phyloP scores from a whole-genome alignment of 2,113 vertebrate species.

The Oryzias curvinotus region DNA sequence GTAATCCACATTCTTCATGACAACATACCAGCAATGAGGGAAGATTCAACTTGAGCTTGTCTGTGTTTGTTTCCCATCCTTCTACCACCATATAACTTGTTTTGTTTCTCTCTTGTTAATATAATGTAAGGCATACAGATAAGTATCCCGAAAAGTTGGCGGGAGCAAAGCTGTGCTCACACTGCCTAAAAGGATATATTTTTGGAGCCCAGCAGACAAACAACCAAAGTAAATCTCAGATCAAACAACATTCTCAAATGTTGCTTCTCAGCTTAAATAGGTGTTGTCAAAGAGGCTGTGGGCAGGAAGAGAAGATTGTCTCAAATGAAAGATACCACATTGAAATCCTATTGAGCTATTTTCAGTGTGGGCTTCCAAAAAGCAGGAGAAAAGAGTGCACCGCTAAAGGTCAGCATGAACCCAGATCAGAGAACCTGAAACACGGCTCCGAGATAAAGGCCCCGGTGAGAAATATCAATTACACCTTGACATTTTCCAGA shows the following conservation, averaged over 20 bases:
- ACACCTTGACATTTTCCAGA: conserved; percentile 77
- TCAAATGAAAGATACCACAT: conserved; percentile 70
- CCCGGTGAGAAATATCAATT: conserved; percentile 76
- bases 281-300: conserved; percentile 54
- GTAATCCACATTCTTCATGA: background rate
- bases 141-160: conserved; percentile 3
- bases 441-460: conserved; percentile 70
- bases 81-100: background rate
- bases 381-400: conserved; percentile 54
- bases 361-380: conserved; percentile 55
- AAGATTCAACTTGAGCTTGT: no score
- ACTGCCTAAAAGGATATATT: conserved; percentile 24
- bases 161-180: conserved; percentile 12
- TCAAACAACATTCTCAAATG: conserved; percentile 67
- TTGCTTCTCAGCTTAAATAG: conserved; percentile 67
- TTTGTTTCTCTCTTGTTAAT: background rate
- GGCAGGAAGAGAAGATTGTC: conserved; percentile 64
- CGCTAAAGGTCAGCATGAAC: conserved; percentile 73
- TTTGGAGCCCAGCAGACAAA: conserved; percentile 53
- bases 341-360: conserved; percentile 74
- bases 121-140: background rate
- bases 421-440: conserved; percentile 73
- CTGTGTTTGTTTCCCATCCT: background rate
- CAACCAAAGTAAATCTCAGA: conserved; percentile 57
- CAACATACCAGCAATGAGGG: background rate